phyloP scores from a whole-genome alignment of 2,113 vertebrate genomes.

The Delphinus delphis region DNA sequence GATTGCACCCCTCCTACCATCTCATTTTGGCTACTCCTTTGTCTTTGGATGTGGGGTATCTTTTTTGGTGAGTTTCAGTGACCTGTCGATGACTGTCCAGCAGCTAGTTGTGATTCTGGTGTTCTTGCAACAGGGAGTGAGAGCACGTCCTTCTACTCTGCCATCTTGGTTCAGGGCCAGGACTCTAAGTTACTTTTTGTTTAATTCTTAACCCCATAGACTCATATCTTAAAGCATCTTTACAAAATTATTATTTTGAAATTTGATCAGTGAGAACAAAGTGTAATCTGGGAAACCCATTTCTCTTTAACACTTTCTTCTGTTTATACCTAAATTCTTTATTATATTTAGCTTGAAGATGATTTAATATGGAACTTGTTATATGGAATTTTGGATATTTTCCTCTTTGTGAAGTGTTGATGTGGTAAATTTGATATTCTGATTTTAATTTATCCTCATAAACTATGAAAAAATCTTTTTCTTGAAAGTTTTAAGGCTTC shows the following conservation, averaged over 20 bases:
- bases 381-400: background rate
- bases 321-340: background rate
- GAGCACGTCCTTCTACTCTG: too few relatives aligned
- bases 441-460: background rate
- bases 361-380: background rate
- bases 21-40: too few relatives aligned
- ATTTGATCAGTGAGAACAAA: background rate
- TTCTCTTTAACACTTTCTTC: conserved; percentile 28
- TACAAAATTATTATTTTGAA: background rate
- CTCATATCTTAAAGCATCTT: background rate
- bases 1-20: too few relatives aligned
- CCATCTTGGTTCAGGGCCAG: too few relatives aligned
- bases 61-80: too few relatives aligned
- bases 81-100: too few relatives aligned
- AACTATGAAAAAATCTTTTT: background rate
- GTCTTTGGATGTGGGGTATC: too few relatives aligned
- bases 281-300: background rate
- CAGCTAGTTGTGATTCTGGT: too few relatives aligned
- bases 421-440: too few relatives aligned
- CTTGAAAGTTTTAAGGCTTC: background rate
- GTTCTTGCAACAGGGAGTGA: too few relatives aligned
- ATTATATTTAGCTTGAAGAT: background rate
- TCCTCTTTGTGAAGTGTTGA: too few relatives aligned
- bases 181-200: background rate
- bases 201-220: background rate